phyloP scores from a whole-genome alignment of 2,888 invertebrate genomes.

The Lutraria lutraria region DNA sequence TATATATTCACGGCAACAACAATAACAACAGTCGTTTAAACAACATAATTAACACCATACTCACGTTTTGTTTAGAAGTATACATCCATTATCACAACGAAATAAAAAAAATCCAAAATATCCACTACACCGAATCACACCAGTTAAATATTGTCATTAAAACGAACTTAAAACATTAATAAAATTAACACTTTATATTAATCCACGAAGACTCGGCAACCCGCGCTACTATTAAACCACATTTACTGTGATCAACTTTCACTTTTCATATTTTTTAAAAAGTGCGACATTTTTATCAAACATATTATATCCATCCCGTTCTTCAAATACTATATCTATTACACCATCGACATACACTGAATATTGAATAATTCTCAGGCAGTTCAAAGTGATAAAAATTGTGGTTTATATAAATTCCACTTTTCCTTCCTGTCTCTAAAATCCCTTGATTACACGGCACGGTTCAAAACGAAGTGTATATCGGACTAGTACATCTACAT shows the following conservation, averaged over 20 bases:
- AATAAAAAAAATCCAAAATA: constrained; percentile 5
- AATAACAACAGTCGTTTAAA: not conserved
- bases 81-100: constrained; percentile 4
- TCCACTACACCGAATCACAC: not conserved
- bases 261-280: not conserved
- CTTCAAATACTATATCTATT: not conserved
- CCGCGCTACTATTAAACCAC: not conserved
- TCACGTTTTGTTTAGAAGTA: constrained; percentile 1
- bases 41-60: not conserved
- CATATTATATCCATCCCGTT: not conserved
- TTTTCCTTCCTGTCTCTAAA: not conserved
- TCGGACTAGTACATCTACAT: not conserved
- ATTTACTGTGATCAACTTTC: not conserved
- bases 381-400: constrained; percentile 3
- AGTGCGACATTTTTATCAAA: not conserved
- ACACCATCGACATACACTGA: not conserved
- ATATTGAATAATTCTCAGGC: not conserved
- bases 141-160: not conserved
- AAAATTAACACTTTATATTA: constrained; percentile 9
- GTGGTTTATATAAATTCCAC: not conserved
- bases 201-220: not conserved
- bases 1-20: not conserved
- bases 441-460: not conserved
- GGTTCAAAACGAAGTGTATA: not conserved
- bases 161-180: not conserved